phyloP scores from a whole-genome alignment of 1,140 invertebrate species.

The Anoplolepis gracilipes region DNA sequence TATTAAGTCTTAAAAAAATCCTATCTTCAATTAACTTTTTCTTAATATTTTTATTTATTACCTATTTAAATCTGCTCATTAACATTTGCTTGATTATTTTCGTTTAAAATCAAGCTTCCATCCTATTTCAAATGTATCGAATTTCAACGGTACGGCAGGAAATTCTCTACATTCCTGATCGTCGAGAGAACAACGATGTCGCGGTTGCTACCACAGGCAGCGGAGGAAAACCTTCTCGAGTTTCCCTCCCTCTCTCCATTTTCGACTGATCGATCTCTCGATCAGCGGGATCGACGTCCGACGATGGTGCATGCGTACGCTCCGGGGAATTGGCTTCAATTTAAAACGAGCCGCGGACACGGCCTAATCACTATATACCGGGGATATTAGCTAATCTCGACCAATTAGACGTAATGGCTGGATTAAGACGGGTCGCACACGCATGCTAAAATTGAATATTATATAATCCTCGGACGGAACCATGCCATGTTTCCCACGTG shows the following conservation, averaged over 20 bases:
- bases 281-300: constrained; percentile 44
- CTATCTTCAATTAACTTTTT: not conserved
- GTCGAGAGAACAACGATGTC: not conserved
- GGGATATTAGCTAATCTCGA: constrained; percentile 79
- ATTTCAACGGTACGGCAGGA: constrained; percentile 2
- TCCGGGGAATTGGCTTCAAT: constrained; percentile 75
- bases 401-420: constrained; percentile 79
- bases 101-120: not conserved
- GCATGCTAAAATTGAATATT: constrained; percentile 79
- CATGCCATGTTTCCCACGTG: constrained; percentile 71
- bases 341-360: constrained; percentile 75
- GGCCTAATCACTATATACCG: constrained; percentile 74
- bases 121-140: constrained; percentile 6
- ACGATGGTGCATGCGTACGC: constrained; percentile 39
- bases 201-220: not conserved
- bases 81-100: not conserved
- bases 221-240: not conserved
- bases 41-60: not conserved
- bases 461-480: constrained; percentile 70
- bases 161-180: not conserved
- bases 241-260: not conserved
- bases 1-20: not conserved
- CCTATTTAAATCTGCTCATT: too few relatives aligned
- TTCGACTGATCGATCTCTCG: constrained; percentile 62
- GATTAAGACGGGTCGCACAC: constrained; percentile 78